Conservation (phyloP, 2,888 invertebrate genomes). For the Plusia festucae region DNA sequence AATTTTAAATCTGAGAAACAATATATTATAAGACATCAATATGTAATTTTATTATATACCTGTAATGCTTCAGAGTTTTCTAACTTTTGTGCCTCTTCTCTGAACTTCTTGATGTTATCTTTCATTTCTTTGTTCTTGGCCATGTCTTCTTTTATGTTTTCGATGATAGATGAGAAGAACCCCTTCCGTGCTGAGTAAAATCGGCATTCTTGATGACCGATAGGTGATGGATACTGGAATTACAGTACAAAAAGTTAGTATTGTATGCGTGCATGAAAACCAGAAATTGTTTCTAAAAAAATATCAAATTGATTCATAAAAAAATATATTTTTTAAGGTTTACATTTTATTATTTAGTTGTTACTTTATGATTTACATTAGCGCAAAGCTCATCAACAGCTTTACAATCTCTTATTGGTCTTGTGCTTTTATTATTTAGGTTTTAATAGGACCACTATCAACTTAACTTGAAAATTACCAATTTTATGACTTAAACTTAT, state of each 20-base stretch:
- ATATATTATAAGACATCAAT: too few relatives aligned
- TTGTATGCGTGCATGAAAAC: too few relatives aligned
- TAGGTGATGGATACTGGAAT: constrained; percentile 64
- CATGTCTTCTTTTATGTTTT: constrained; percentile 98
- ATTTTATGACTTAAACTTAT: constrained; percentile 50
- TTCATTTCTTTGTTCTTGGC: constrained; percentile 99
- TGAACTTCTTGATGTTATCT: constrained; percentile 98
- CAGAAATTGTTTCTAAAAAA: too few relatives aligned
- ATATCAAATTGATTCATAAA: background rate
- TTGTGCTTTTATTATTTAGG: constrained; percentile 1
- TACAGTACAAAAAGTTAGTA: background rate
- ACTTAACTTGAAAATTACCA: background rate
- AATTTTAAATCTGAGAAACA: too few relatives aligned
- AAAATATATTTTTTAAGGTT: background rate
- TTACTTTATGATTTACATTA: background rate
- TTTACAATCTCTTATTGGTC: background rate
- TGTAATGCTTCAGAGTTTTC: constrained; percentile 99
- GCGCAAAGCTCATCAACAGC: background rate
- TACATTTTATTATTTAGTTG: too few relatives aligned
- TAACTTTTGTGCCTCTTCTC: constrained; percentile 98
- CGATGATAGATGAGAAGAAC: constrained; percentile 96
- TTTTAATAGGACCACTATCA: constrained; percentile 1
- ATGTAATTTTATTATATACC: constrained; percentile 62
- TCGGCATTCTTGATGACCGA: constrained; percentile 82
- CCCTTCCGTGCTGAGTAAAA: constrained; percentile 88